phyloP scores from a whole-genome alignment of 2,888 invertebrate species.

The Drosophila niveifrons region DNA sequence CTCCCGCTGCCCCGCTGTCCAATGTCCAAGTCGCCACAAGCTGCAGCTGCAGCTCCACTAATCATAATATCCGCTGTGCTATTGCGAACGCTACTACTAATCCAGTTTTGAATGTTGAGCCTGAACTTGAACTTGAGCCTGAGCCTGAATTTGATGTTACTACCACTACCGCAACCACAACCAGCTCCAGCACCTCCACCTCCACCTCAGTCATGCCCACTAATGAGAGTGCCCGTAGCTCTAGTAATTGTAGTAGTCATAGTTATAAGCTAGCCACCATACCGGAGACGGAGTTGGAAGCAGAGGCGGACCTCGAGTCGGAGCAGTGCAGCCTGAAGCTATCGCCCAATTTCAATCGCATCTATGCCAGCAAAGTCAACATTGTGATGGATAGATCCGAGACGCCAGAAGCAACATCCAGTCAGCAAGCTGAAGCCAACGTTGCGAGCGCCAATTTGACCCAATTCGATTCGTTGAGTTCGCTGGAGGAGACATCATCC shows the following conservation, averaged over 20 bases:
- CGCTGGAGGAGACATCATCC: constrained; percentile 81
- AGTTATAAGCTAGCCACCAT: constrained; percentile 83
- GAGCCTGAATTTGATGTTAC: constrained; percentile 59
- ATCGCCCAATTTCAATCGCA: constrained; percentile 80
- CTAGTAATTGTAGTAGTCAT: constrained; percentile 74
- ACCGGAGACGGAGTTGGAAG: constrained; percentile 66
- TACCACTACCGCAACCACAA: constrained; percentile 30
- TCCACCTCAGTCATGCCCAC: constrained; percentile 48
- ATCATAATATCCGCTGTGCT: constrained; percentile 62
- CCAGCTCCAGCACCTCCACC: constrained; percentile 20
- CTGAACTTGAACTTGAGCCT: constrained; percentile 57
- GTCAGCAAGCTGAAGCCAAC: neutral
- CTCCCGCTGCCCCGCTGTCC: constrained; percentile 25
- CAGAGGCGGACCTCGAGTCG: constrained; percentile 34
- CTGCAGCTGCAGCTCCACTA: constrained; percentile 55
- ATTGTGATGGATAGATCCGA: constrained; percentile 72
- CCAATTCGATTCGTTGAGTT: constrained; percentile 82
- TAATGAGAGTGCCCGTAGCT: constrained; percentile 60
- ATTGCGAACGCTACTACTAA: constrained; percentile 68
- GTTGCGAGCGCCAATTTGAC: constrained; percentile 34
- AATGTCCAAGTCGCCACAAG: constrained; percentile 31
- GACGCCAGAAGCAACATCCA: constrained; percentile 15
- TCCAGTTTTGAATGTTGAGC: constrained; percentile 62
- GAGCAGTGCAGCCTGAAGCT: constrained; percentile 54
- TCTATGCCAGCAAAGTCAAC: constrained; percentile 82